Conservation (phyloP, 2,113 vertebrate genomes). For the Rafetus swinhoei region DNA sequence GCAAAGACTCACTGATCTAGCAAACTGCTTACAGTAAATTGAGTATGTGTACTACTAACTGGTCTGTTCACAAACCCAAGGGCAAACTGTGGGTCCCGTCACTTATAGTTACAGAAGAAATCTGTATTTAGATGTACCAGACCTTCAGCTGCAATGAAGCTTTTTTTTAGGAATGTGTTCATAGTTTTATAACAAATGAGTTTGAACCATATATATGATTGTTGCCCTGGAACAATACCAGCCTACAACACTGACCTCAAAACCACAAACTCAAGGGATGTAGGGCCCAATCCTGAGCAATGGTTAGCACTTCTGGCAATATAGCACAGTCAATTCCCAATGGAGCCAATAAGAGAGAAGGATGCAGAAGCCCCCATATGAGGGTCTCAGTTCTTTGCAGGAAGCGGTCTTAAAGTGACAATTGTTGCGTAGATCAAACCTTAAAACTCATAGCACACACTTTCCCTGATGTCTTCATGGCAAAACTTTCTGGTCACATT, state of each 20-base stretch:
- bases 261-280: neutral
- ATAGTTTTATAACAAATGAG: neutral
- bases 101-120: neutral
- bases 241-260: neutral
- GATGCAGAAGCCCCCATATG: neutral
- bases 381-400: neutral
- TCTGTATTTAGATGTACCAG: neutral
- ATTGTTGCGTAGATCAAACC: neutral
- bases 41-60: neutral
- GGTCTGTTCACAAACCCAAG: neutral
- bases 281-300: neutral
- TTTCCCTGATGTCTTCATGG: slow-evolving; percentile 1
- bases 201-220: neutral
- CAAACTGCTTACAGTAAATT: neutral
- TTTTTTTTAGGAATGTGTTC: neutral
- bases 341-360: neutral
- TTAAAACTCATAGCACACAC: neutral
- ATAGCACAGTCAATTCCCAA: neutral
- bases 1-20: neutral
- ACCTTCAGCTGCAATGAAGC: neutral
- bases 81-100: neutral
- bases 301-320: neutral
- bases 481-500: slow-evolving; percentile 14
- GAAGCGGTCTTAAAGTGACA: neutral
- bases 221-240: neutral